Evolutionary conservation across 2,113 vertebrate species (phyloP).

Genomic region (Excalfactoria chinensis): DNA sequence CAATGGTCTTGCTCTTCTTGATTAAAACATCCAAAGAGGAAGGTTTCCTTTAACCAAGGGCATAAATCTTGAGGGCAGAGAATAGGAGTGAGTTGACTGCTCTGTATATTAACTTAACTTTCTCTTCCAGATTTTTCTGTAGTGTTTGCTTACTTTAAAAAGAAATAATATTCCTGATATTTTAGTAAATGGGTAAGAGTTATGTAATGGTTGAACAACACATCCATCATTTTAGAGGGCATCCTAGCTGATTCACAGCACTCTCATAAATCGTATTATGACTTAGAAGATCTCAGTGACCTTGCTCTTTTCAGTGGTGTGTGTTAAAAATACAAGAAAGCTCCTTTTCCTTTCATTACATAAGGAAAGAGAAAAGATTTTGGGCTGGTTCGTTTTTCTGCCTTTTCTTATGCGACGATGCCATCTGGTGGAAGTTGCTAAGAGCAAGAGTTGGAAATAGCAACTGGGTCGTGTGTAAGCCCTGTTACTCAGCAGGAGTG

Average conservation of each 20-base stretch:
- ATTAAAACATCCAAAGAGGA: not conserved
- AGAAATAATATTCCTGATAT: not conserved
- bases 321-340: not conserved
- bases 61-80: not conserved
- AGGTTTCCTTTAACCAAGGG: not conserved
- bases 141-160: not conserved
- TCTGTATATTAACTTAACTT: not conserved
- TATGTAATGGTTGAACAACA: not conserved
- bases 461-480: not conserved
- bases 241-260: not conserved
- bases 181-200: not conserved
- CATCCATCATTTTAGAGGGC: not conserved
- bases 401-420: not conserved
- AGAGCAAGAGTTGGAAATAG: not conserved
- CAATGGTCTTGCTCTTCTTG: not conserved
- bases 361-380: too few relatives aligned
- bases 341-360: not conserved
- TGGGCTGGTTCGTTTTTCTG: rapidly evolving
- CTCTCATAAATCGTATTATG: not conserved
- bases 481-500: not conserved
- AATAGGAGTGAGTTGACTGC: not conserved
- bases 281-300: not conserved
- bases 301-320: not conserved
- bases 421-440: not conserved
- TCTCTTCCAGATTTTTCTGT: not conserved